phyloP scores from a whole-genome alignment of 2,113 vertebrate species.

The Pangasianodon gigas region DNA sequence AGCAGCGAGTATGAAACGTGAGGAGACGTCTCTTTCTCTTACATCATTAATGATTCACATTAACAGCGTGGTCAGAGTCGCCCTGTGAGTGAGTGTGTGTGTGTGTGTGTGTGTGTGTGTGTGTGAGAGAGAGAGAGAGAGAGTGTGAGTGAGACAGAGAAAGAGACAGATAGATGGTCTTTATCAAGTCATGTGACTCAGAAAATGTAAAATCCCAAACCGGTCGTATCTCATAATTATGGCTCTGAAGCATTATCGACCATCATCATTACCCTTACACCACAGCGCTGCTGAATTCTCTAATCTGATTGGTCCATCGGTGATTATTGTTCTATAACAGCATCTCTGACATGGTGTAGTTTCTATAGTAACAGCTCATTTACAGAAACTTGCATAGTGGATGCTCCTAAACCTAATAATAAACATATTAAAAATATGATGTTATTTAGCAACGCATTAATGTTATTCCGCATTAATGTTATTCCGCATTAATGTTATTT shows the following conservation, averaged over 20 bases:
- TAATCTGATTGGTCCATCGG: not conserved
- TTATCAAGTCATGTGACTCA: not conserved
- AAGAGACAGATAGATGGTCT: not conserved
- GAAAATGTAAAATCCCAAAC: not conserved
- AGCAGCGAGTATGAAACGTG: slow-evolving; percentile 29
- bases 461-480: too few relatives aligned
- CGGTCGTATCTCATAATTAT: not conserved
- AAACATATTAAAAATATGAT: not conserved
- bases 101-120: not conserved
- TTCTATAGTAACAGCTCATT: not conserved
- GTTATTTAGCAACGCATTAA: not conserved
- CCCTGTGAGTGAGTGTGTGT: slow-evolving; percentile 3
- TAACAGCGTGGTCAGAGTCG: not conserved
- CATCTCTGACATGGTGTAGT: not conserved
- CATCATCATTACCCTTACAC: not conserved
- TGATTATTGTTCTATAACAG: not conserved
- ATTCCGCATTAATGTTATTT: too few relatives aligned
- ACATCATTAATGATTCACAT: slow-evolving; percentile 48
- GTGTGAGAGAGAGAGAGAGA: not conserved
- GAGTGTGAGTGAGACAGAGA: not conserved
- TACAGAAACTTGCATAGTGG: not conserved
- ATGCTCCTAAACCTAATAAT: not conserved
- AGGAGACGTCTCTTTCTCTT: slow-evolving; percentile 42
- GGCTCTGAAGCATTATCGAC: not conserved
- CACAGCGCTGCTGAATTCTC: not conserved